Evolutionary conservation across 2,888 invertebrate species (phyloP).

Genomic region (Rhingia campestris): DNA sequence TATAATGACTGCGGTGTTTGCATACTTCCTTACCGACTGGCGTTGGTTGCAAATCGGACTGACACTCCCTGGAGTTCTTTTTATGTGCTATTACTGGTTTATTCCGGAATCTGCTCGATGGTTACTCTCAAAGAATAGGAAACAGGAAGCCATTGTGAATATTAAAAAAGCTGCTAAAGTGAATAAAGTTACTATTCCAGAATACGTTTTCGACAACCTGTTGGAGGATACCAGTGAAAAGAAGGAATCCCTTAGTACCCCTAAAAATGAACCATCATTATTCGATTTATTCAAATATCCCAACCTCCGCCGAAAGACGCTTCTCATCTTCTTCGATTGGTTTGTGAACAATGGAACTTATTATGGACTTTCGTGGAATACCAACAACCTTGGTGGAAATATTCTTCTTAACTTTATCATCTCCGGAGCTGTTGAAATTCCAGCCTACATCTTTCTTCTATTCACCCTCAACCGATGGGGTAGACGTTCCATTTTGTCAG

Average conservation of each 20-base stretch:
- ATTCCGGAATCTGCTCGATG: constrained; percentile 90
- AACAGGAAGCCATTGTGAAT: constrained; percentile 85
- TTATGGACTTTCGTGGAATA: constrained; percentile 90
- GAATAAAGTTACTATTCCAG: constrained; percentile 85
- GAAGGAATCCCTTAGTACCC: constrained; percentile 75
- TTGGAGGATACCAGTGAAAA: constrained; percentile 82
- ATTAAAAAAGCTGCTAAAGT: constrained; percentile 86
- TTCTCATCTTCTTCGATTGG: constrained; percentile 90
- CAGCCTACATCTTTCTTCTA: constrained; percentile 87
- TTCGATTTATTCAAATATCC: constrained; percentile 86
- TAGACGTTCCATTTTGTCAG: constrained; percentile 87
- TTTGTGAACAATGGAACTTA: constrained; percentile 90
- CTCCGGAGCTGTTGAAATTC: constrained; percentile 90
- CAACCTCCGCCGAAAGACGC: constrained; percentile 86
- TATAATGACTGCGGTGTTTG: constrained; percentile 87
- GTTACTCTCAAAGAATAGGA: constrained; percentile 86
- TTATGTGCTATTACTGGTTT: constrained; percentile 89
- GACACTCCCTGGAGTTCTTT: constrained; percentile 87
- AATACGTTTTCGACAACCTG: constrained; percentile 84
- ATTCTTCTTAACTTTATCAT: constrained; percentile 89
- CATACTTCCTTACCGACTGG: constrained; percentile 88
- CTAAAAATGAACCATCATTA: constrained; percentile 82
- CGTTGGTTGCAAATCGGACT: constrained; percentile 87
- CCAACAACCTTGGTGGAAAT: constrained; percentile 88
- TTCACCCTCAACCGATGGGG: constrained; percentile 88